Percentiles rank a stretch among this genome's conserved stretches.
phyloP scores from a whole-genome alignment of 2,888 invertebrate species.

The Eupeodes latifasciatus region DNA sequence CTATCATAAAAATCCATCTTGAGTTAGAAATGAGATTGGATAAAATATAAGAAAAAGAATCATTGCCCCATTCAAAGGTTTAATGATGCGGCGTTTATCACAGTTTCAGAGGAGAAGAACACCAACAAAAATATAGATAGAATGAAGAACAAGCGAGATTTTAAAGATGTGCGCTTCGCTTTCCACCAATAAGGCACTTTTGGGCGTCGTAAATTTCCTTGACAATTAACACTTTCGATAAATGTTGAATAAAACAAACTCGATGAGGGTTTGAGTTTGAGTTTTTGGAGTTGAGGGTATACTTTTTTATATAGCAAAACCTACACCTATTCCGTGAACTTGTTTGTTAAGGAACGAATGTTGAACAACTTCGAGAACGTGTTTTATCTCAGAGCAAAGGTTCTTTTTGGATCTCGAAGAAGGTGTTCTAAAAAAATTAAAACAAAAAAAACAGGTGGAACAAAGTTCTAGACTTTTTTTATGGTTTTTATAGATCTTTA shows the following conservation, averaged over 20 bases:
- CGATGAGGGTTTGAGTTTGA: slow-evolving; percentile 32
- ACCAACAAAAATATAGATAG: neutral
- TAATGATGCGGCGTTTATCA: slow-evolving; percentile 73
- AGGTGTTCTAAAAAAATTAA: neutral
- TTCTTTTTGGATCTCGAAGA: neutral
- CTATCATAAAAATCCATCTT: slow-evolving; percentile 61
- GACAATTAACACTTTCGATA: slow-evolving; percentile 70
- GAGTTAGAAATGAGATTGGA: neutral
- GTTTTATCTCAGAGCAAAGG: slow-evolving; percentile 4
- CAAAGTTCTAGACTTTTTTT: slow-evolving; percentile 1
- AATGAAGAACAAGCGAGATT: slow-evolving; percentile 35
- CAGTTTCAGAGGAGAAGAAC: neutral
- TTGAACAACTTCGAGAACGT: slow-evolving; percentile 50
- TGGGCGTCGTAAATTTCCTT: slow-evolving; percentile 67
- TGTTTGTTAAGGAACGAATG: slow-evolving; percentile 57
- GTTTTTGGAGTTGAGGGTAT: slow-evolving; percentile 13
- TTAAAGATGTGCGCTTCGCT: slow-evolving; percentile 46
- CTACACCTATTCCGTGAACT: slow-evolving; percentile 44
- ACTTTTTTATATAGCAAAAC: neutral
- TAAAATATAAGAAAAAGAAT: slow-evolving; percentile 43
- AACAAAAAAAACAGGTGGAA: slow-evolving; percentile 48
- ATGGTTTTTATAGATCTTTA: slow-evolving; percentile 1
- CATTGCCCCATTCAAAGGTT: slow-evolving; percentile 71
- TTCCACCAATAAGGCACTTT: slow-evolving; percentile 21
- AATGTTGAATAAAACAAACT: slow-evolving; percentile 30